These are phyloP conservation scores for Psittacula derbiana DNA, from an alignment of 2,797 vertebrate species.

Conservation along the genomic window DNA sequence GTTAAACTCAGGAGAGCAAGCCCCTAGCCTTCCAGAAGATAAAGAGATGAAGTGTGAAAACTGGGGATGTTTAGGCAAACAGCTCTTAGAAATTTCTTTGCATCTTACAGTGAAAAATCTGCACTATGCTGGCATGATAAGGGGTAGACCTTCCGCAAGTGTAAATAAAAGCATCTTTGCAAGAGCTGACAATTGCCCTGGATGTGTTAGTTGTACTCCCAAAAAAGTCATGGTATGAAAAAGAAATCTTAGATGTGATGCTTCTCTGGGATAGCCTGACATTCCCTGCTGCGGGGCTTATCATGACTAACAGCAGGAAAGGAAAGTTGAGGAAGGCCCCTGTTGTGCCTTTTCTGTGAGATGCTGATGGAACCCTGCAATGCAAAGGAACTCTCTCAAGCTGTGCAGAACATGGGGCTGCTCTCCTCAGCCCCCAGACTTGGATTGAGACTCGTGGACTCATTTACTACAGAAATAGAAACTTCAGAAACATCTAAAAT, in stretches of 20 bases:
- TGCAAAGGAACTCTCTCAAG: neutral
- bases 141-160: neutral
- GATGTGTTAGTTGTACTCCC: neutral
- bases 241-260: neutral
- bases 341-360: neutral
- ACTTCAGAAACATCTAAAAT: neutral
- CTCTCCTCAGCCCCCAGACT: accelerated
- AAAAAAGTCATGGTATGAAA: neutral
- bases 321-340: neutral
- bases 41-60: neutral
- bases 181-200: neutral
- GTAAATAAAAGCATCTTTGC: neutral
- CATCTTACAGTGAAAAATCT: neutral
- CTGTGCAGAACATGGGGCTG: accelerated
- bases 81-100: neutral
- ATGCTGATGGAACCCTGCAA: accelerated
- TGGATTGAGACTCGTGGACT: neutral
- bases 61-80: neutral
- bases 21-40: neutral
- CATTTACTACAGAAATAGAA: neutral
- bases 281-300: neutral
- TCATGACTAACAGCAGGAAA: neutral
- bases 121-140: neutral
- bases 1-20: neutral
- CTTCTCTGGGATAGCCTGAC: neutral